Evolutionary conservation across 2,797 vertebrate genomes (phyloP).

Genomic region (Sebastes iracundus): DNA sequence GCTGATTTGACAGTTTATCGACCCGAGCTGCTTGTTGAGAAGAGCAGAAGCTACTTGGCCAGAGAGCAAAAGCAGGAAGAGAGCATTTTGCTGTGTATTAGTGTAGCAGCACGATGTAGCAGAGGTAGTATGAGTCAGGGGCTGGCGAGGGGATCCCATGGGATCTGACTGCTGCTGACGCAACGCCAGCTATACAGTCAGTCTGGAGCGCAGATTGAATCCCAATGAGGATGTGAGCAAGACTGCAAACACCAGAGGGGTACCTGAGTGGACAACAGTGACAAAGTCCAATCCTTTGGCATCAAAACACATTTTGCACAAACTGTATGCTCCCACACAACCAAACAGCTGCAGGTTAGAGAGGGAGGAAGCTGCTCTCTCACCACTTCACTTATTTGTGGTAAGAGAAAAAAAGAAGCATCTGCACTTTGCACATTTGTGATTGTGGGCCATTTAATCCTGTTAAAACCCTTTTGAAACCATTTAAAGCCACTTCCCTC

Average conservation of each 20-base stretch:
- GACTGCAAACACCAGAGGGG: constrained; percentile 11
- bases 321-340: not conserved
- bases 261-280: not conserved
- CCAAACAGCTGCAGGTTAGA: not conserved
- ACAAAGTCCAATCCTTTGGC: constrained; percentile 3
- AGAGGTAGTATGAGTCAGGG: constrained; percentile 72
- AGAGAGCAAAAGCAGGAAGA: constrained; percentile 18
- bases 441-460: constrained; percentile 65
- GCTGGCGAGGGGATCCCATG: constrained; percentile 67
- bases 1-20: constrained; percentile 42
- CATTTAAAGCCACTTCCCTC: constrained; percentile 73
- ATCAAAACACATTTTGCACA: not conserved
- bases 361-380: not conserved
- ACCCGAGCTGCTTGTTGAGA: constrained; percentile 10
- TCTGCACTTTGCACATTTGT: constrained; percentile 64
- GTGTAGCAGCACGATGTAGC: constrained; percentile 24
- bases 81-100: constrained; percentile 25
- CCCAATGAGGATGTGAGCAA: constrained; percentile 57
- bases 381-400: constrained; percentile 1
- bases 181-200: constrained; percentile 59
- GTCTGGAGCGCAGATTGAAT: constrained; percentile 59
- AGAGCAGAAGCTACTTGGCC: constrained; percentile 10
- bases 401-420: constrained; percentile 17
- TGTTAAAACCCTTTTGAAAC: constrained; percentile 59
- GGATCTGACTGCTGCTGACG: constrained; percentile 56